Evolutionary conservation across 2,797 vertebrate species (phyloP).

Genomic region (Lateolabrax maculatus): DNA sequence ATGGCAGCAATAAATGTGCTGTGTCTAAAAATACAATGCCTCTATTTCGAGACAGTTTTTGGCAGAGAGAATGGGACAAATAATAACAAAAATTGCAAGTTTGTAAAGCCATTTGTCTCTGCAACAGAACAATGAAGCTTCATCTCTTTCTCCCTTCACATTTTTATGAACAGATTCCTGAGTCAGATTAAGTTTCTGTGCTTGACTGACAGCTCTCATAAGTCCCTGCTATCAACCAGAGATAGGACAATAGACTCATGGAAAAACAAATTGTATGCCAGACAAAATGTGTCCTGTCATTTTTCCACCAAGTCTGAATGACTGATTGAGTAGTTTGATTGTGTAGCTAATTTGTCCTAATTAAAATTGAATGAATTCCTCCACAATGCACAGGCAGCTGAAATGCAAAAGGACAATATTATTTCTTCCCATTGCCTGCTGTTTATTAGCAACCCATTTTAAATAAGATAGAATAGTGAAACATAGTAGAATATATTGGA

Average conservation of each 20-base stretch:
- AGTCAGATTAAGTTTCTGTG: slow-evolving; percentile 61
- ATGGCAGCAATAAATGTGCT: slow-evolving; percentile 10
- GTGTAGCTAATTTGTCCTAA: slow-evolving; percentile 55
- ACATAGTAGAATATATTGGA: background rate
- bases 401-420: slow-evolving; percentile 24
- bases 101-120: slow-evolving; percentile 54
- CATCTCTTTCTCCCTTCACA: background rate
- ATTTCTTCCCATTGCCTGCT: slow-evolving; percentile 14
- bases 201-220: slow-evolving; percentile 76
- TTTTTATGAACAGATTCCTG: slow-evolving; percentile 51
- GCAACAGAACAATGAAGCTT: slow-evolving; percentile 58
- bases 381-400: slow-evolving; percentile 7
- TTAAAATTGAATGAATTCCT: slow-evolving; percentile 59
- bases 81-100: slow-evolving; percentile 40
- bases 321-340: slow-evolving; percentile 46
- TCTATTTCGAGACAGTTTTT: slow-evolving; percentile 39
- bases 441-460: background rate
- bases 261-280: slow-evolving; percentile 52
- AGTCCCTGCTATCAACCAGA: slow-evolving; percentile 62
- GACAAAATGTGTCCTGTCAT: slow-evolving; percentile 55
- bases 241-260: slow-evolving; percentile 63
- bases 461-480: background rate
- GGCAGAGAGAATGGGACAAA: slow-evolving; percentile 36
- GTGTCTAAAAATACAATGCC: slow-evolving; percentile 35
- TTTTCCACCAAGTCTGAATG: slow-evolving; percentile 31